These are phyloP conservation scores for Mus pahari DNA, from an alignment of 2,113 vertebrate species.

Conservation along the genomic window DNA sequence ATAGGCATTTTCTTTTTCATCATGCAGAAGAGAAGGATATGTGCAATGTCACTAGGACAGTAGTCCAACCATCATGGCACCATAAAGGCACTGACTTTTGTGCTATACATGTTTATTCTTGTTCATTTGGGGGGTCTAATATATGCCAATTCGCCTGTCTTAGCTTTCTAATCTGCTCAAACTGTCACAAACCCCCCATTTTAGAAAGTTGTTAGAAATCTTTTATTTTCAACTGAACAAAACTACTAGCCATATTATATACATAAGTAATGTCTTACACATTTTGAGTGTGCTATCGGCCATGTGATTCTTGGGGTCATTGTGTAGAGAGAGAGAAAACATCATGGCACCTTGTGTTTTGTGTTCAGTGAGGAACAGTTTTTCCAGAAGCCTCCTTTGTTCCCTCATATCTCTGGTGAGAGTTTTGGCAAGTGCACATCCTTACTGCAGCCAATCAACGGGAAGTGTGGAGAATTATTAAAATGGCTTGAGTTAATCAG, in stretches of 20 bases:
- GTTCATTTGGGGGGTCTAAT: neutral
- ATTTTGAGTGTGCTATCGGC: neutral
- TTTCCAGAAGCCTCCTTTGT: neutral
- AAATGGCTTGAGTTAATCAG: neutral
- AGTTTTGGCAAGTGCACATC: neutral
- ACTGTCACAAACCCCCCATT: neutral
- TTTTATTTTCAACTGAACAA: conserved; percentile 12
- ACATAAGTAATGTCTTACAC: neutral
- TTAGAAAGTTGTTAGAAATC: neutral
- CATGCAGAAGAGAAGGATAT: neutral
- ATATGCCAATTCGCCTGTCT: neutral
- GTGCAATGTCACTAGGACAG: neutral
- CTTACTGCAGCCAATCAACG: neutral
- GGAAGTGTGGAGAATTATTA: neutral
- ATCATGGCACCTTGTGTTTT: neutral
- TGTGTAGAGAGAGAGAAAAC: neutral
- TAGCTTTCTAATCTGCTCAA: conserved; percentile 40
- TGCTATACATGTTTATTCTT: neutral
- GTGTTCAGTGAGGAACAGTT: neutral
- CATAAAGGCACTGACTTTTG: neutral
- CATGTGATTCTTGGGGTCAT: neutral
- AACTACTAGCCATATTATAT: neutral
- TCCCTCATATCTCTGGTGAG: neutral
- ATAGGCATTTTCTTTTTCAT: neutral
- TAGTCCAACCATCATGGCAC: neutral